Conservation (phyloP, 2,113 vertebrate genomes). For the Mobula hypostoma region DNA sequence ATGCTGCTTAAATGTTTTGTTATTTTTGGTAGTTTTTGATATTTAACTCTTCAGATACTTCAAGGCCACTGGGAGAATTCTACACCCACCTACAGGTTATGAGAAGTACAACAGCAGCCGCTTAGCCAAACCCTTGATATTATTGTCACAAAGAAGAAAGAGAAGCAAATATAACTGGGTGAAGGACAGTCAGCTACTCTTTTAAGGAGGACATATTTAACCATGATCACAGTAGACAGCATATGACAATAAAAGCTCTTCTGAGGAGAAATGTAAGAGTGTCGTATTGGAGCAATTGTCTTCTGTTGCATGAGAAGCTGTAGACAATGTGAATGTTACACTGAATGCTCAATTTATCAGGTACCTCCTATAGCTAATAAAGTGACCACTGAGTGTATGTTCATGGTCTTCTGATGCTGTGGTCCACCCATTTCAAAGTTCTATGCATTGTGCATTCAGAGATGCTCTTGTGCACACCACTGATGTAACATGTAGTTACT, state of each 20-base stretch:
- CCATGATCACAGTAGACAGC: background rate
- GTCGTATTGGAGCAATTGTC: background rate
- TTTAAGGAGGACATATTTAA: background rate
- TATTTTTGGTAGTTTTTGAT: background rate
- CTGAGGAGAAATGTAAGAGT: background rate
- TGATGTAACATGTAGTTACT: too few relatives aligned
- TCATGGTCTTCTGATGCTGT: too few relatives aligned
- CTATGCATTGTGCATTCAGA: too few relatives aligned
- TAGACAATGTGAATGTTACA: too few relatives aligned
- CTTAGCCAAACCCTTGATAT: background rate
- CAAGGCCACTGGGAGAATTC: background rate
- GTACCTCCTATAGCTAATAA: too few relatives aligned
- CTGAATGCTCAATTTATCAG: too few relatives aligned
- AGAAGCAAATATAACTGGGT: background rate
- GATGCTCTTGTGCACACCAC: too few relatives aligned
- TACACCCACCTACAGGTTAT: background rate
- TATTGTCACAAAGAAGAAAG: background rate
- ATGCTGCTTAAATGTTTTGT: background rate
- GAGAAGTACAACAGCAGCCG: background rate
- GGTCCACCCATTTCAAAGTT: too few relatives aligned
- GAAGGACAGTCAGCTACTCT: background rate
- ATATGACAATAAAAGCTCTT: background rate
- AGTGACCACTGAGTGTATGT: too few relatives aligned
- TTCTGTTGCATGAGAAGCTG: background rate
- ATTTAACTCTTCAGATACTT: background rate